Evolutionary conservation across 1,140 invertebrate species (phyloP), one percentile per base, ranked within the genome.

Genomic region (Nephila pilipes): DNA sequence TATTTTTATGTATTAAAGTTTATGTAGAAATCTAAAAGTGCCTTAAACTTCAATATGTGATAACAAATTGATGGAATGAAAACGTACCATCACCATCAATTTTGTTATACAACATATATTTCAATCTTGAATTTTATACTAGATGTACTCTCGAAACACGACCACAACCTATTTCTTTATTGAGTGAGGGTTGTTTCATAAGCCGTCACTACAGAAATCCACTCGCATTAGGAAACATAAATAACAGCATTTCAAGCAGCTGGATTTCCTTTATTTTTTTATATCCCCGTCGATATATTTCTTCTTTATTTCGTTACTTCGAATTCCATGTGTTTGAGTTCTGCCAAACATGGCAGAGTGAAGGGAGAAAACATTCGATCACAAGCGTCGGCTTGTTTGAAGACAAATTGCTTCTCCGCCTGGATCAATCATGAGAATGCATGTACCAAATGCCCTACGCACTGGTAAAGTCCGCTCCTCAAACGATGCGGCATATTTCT

Each of bases 401-500:
- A 54, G 80, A 81, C 80, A 55, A 81, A 81, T 81, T 55, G 80
- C 22, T 29, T 55, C 38, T 22, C 6, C 38, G 16, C 22, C 38
- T 0, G 46, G 80, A 81, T 81, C 80, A 81, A 81, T 81, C 80
- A 81, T 46, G 20, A 25, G 38, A 25, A 55, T 75, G 46, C 46
- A 81, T 81, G 80, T 81, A 54, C 80, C 80, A 81, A 81, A 81
- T 81, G 80, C 38, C 80, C 80, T 22, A 18, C 22, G 22, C 29
- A 18, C 25, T 22, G 38, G 80, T 22, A 54, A 20, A 54, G 38
- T 38, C 22, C 36, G 46, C 20, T 12, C 22, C 22, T 38, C 36
- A 55, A 81, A 55, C 80, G 80, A 81, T 81, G 54, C 46, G 20
- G 80, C 80, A 81, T 54, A 81, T 54, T 81, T 81, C 80, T 81